phyloP scores from a whole-genome alignment of 2,797 vertebrate species.

The Melopsittacus undulatus region DNA sequence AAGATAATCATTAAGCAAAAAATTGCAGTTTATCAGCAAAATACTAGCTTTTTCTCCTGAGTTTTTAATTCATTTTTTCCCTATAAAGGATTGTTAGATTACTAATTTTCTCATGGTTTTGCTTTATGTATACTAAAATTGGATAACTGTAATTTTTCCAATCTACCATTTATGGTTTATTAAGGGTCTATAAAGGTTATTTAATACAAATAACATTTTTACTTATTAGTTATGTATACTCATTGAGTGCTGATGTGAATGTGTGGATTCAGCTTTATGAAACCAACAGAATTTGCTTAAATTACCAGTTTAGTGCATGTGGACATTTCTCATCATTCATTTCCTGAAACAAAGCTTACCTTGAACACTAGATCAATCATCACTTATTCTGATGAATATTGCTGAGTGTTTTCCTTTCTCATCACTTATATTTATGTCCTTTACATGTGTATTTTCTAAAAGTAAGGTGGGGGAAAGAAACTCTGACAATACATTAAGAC shows the following conservation, averaged over 20 bases:
- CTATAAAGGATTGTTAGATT: not conserved
- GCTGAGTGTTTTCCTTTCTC: not conserved
- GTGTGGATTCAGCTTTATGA: not conserved
- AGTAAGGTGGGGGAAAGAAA: not conserved
- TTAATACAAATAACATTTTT: slow-evolving; percentile 18
- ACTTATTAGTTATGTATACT: not conserved
- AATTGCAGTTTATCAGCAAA: slow-evolving; percentile 57
- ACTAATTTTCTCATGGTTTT: slow-evolving; percentile 27
- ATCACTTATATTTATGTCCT: not conserved
- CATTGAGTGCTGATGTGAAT: not conserved
- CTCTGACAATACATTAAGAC: not conserved
- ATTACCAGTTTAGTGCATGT: not conserved
- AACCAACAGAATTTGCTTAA: not conserved
- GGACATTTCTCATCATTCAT: not conserved
- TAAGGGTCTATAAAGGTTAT: not conserved
- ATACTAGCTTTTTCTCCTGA: slow-evolving; percentile 36
- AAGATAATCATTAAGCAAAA: slow-evolving; percentile 65
- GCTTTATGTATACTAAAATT: slow-evolving; percentile 35
- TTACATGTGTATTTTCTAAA: not conserved
- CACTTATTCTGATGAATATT: not conserved
- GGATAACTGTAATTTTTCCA: not conserved
- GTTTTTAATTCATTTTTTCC: slow-evolving; percentile 15
- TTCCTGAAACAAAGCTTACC: not conserved
- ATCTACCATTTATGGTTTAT: not conserved
- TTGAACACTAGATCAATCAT: not conserved